These are phyloP conservation scores for Holacanthus passer DNA, from an alignment of 2,113 vertebrate species.

Conservation along the genomic window DNA sequence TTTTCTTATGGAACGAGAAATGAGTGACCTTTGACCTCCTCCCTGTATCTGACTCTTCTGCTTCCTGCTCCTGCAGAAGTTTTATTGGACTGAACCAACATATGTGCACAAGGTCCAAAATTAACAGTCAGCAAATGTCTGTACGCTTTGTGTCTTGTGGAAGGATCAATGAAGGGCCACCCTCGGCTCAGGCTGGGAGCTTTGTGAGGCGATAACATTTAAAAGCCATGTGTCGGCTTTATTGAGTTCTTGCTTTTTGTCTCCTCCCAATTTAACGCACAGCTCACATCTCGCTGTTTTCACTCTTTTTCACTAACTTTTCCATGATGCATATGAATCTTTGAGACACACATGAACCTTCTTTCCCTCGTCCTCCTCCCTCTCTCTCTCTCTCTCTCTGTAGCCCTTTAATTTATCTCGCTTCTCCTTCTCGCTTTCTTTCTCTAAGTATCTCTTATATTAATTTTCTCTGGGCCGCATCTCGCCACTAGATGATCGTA, in stretches of 20 bases:
- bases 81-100: not conserved
- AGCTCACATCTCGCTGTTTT: not conserved
- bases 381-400: not conserved
- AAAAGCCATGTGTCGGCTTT: not conserved
- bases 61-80: not conserved
- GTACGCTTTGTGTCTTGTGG: not conserved
- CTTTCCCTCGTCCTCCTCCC: not conserved
- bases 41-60: not conserved
- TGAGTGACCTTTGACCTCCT: slow-evolving; percentile 14
- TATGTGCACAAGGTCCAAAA: not conserved
- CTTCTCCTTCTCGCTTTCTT: not conserved
- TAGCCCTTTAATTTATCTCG: not conserved
- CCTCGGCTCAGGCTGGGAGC: not conserved
- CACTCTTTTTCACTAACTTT: not conserved
- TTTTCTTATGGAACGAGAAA: slow-evolving; percentile 1
- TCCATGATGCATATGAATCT: not conserved
- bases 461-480: no score
- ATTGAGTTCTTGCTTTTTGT: not conserved
- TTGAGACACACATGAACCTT: not conserved
- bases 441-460: no score
- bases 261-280: not conserved
- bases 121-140: not conserved
- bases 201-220: not conserved
- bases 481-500: slow-evolving; percentile 17
- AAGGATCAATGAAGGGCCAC: not conserved